Base-by-base conservation (phyloP, 1,140 invertebrate species). In the Ips nitidus region DNA sequence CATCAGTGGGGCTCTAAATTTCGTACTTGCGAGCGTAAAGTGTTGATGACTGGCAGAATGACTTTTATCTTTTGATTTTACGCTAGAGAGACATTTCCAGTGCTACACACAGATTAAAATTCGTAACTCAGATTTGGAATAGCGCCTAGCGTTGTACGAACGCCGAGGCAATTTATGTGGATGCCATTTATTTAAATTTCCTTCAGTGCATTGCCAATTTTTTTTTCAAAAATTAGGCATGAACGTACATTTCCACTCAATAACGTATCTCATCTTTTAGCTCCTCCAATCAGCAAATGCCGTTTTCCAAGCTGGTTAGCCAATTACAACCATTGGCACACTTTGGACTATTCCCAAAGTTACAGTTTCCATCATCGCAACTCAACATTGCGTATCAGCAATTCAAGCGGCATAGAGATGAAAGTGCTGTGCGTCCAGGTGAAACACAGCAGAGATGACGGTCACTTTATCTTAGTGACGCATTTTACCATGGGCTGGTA, bases 261-360 rank as follows among this genome's bases (percentile, higher is more conserved):
- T 50, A 8, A 50, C 22, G 7, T 50, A 1, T 50, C 22, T 22
- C 45, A 50, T 50, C 1, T 50, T 2, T 5, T 47, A 85, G 87
- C 87, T 53, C 83, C 85, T 69, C 81, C 85, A 4, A 79, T 82
- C 55, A 84, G 82, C 75, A 87, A 86, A 76, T 90, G 89, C 77
- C 86, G 85, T 69, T 90, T 88, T 75, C 89, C 89, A 0, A 75
- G 80, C 2, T 91, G 89, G 89, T 81, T 91, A 78, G 86, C 87
- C 36, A 83, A 81, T 71, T 85, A 85, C 45, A 84, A 85, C 62
- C 88, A 88, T 41, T 91, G 89, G 89, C 87, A 90, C 77, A 88
- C 89, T 2, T 79, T 91, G 71, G 89, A 91, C 81, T 87, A 87
- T 72, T 83, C 84, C 59, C 85, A 85, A 67, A 86, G 86, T 37